These are phyloP conservation scores for Branchellion lobata DNA, from an alignment of 2,888 invertebrate genomes.

Conservation along the genomic window DNA sequence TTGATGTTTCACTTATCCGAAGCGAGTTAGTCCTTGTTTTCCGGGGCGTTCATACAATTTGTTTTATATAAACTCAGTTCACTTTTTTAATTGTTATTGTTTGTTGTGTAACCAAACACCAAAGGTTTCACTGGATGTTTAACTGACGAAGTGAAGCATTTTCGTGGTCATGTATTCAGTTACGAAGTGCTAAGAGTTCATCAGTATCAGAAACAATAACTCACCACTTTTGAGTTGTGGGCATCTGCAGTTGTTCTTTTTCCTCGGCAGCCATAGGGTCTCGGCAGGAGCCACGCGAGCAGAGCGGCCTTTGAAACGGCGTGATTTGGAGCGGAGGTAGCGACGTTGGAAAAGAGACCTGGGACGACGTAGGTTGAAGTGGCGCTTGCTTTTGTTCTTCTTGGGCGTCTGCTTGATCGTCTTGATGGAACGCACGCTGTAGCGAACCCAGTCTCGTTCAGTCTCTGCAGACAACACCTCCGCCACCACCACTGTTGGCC, in stretches of 20 bases:
- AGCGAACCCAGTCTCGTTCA: constrained; percentile 3
- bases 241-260: neutral
- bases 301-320: neutral
- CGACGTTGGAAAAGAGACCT: neutral
- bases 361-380: neutral
- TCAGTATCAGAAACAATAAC: no score
- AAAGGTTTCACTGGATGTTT: no score
- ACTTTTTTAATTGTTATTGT: neutral
- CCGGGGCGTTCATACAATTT: neutral
- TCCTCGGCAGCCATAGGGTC: neutral
- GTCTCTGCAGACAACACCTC: neutral
- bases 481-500: constrained; percentile 9
- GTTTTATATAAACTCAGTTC: no score
- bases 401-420: neutral
- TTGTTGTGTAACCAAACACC: neutral
- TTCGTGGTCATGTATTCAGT: no score
- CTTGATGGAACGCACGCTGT: neutral
- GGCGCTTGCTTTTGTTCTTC: neutral
- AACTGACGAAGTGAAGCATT: no score
- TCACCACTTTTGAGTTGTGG: no score
- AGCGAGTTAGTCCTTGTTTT: neutral
- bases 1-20: constrained; percentile 3
- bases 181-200: no score
- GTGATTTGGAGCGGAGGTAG: neutral
- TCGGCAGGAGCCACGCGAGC: neutral